Evolutionary conservation across 2,888 invertebrate species (phyloP).

Genomic region (Agriopis marginaria): DNA sequence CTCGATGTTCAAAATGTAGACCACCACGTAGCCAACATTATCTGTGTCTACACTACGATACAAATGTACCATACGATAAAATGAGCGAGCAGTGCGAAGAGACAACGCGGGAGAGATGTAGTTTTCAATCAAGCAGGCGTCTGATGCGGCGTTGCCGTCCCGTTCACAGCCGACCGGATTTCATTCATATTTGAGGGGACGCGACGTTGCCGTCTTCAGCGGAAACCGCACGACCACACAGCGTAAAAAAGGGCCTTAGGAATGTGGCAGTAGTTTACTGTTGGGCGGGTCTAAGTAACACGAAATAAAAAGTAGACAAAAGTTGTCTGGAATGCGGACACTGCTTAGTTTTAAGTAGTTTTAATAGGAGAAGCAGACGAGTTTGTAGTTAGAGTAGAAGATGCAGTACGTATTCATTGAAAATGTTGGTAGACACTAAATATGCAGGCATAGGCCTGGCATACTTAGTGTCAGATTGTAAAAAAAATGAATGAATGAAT

Average conservation of each 20-base stretch:
- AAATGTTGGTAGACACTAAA: not conserved
- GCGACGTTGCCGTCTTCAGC: constrained; percentile 85
- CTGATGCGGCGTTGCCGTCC: constrained; percentile 83
- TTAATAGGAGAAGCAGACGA: constrained; percentile 15
- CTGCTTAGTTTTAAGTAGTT: constrained; percentile 52
- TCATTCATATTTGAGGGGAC: constrained; percentile 84
- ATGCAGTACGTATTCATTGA: not conserved
- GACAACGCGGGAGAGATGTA: constrained; percentile 79
- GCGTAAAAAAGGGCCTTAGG: constrained; percentile 84
- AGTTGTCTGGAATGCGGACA: constrained; percentile 77
- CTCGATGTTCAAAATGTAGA: constrained; percentile 45
- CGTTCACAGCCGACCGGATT: constrained; percentile 82
- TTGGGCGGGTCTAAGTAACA: constrained; percentile 78
- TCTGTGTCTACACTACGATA: constrained; percentile 43
- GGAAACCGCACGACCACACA: constrained; percentile 85
- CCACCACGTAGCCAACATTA: constrained; percentile 55
- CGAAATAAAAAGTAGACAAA: constrained; percentile 77
- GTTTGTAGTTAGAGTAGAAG: constrained; percentile 12
- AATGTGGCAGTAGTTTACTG: constrained; percentile 83
- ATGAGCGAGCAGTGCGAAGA: constrained; percentile 58
- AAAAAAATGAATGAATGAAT: not conserved
- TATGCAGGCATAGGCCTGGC: not conserved
- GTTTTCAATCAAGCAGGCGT: constrained; percentile 83
- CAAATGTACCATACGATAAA: constrained; percentile 40
- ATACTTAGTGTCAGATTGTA: not conserved